Conservation (phyloP, 2,888 invertebrate species). For the Altica lythri region DNA sequence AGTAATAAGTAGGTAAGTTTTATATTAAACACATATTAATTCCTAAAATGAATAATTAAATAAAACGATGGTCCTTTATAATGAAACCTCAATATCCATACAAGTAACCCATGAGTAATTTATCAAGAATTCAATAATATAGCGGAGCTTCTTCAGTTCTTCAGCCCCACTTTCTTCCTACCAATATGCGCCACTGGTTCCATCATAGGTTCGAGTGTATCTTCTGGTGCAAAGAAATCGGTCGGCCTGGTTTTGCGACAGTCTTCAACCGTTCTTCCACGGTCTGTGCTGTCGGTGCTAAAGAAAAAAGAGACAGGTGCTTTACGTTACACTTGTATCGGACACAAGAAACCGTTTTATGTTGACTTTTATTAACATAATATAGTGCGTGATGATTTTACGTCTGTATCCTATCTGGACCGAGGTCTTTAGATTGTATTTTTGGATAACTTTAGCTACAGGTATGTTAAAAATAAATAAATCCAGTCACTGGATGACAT, state of each 20-base stretch:
- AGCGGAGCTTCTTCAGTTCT: constrained; percentile 15
- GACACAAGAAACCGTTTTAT: constrained; percentile 11
- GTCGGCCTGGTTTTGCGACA: constrained; percentile 40
- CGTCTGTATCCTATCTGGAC: background rate
- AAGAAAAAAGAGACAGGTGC: constrained; percentile 35
- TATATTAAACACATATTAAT: too few species aligned
- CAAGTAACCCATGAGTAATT: constrained; percentile 11
- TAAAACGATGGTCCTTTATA: too few species aligned
- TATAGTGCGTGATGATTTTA: constrained; percentile 16
- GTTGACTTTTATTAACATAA: background rate
- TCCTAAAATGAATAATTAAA: too few species aligned
- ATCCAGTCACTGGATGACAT: too few species aligned
- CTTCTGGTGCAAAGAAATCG: constrained; percentile 40
- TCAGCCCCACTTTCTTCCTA: constrained; percentile 18
- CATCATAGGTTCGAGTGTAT: constrained; percentile 25
- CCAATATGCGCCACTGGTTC: constrained; percentile 23
- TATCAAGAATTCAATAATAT: constrained; percentile 11
- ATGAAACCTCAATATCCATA: too few species aligned
- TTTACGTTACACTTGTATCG: constrained; percentile 11
- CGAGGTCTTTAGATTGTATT: constrained; percentile 1
- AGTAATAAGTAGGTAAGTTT: too few species aligned
- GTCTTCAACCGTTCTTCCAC: constrained; percentile 37
- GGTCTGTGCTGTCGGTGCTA: constrained; percentile 37
- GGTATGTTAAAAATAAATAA: constrained; percentile 11
- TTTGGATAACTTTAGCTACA: constrained; percentile 10